Evolutionary conservation across 2,797 vertebrate species (phyloP), one percentile per base, ranked within the genome.

Genomic region (Anolis apletophallus): DNA sequence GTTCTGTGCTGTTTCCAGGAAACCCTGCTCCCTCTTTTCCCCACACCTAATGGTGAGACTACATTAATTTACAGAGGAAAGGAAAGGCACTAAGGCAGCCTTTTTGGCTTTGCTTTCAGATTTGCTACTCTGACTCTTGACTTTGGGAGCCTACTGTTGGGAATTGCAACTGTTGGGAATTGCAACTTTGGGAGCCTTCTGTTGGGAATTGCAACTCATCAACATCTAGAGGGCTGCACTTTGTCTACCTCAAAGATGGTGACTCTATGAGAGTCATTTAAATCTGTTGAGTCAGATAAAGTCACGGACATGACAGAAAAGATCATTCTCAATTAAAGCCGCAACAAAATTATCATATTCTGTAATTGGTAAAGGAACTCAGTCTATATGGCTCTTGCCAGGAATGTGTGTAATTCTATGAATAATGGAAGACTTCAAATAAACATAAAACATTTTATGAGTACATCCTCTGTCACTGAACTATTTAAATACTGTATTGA

Each of bases 391-490:
- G 3, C 46, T 57, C 50, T 50, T 68, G 80, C 69, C 72, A 76
- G 59, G 5, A 85, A 29, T 46, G 34, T 76, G 3, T 40, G 57
- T 57, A 73, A 87, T 5, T 40, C n/a, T 79, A 50, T 26, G 64
- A 85, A 84, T 80, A 79, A 79, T 2, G n/a, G 85, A 78, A 6
- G 32, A 81, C 59, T 77, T 88, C 34, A 79, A 85, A 17, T 14
- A 84, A 84, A 34, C 54, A 71, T 72, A n/a, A 71, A 80, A 77
- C 17, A 80, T 81, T 81, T 67, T 75, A 88, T 87, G 46, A 29
- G 80, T 54, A 79, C 54, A 55, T 87, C 36, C 81, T 54, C 16
- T 73, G 14, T 46, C 40, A 64, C 81, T 68, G 67, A 69, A 86
- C 80, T 6, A 81, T 57, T 79, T 76, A 55, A 83, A 88, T 23